Evolutionary conservation across 2,888 invertebrate genomes (phyloP).

Genomic region (Rhingia campestris): DNA sequence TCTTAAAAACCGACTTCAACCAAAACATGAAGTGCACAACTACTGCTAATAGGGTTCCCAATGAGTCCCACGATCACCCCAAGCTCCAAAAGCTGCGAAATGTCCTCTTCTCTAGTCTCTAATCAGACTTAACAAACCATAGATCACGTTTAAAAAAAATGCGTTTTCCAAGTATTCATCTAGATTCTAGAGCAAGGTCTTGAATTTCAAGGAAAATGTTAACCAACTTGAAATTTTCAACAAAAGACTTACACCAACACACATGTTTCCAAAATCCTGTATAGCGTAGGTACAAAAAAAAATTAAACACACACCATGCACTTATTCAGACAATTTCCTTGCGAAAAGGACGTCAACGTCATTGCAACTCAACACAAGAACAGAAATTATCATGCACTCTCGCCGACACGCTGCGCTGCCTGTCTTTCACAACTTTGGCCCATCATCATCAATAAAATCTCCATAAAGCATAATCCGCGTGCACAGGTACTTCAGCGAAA

Average conservation of each 20-base stretch:
- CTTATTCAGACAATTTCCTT: slow-evolving; percentile 5
- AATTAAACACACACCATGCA: neutral
- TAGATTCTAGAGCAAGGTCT: too few relatives aligned
- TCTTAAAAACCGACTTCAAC: too few relatives aligned
- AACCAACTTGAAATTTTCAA: neutral
- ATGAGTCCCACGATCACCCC: too few relatives aligned
- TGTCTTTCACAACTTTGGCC: slow-evolving; percentile 23
- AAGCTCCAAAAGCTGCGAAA: too few relatives aligned
- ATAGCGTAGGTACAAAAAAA: slow-evolving; percentile 1
- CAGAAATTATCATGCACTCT: slow-evolving; percentile 33
- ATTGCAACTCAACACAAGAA: slow-evolving; percentile 35
- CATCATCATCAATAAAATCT: slow-evolving; percentile 62
- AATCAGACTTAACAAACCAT: too few relatives aligned
- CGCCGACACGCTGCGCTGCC: neutral
- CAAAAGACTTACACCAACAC: neutral
- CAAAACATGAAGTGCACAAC: too few relatives aligned
- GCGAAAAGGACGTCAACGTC: slow-evolving; percentile 10
- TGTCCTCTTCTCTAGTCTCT: too few relatives aligned
- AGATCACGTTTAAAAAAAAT: too few relatives aligned
- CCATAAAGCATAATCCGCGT: slow-evolving; percentile 49
- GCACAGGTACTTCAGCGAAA: slow-evolving; percentile 35
- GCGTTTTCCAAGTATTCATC: too few relatives aligned
- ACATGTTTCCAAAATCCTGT: neutral
- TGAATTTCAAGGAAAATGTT: neutral
- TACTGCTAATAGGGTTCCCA: too few relatives aligned